Percentiles rank a stretch among this genome's conserved stretches.
These are phyloP conservation scores for Lumbricus terrestris DNA, from an alignment of 2,888 invertebrate genomes.

Conservation along the genomic window DNA sequence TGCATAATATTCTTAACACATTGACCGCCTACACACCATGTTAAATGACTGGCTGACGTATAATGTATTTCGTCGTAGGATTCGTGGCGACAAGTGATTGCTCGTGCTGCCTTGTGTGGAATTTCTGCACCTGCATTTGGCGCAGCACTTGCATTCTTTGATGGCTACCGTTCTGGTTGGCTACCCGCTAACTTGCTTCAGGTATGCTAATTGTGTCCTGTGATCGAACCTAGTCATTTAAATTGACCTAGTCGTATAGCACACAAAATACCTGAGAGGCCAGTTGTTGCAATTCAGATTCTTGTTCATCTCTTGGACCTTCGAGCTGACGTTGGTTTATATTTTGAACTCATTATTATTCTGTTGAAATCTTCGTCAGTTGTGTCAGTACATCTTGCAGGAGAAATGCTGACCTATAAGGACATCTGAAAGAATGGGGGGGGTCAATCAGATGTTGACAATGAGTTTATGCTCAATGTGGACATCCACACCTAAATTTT, in stretches of 20 bases:
- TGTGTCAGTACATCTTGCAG: neutral
- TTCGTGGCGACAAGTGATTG: conserved; percentile 66
- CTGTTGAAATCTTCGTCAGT: too few species aligned
- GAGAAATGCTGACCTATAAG: neutral
- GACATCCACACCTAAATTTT: too few species aligned
- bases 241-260: neutral
- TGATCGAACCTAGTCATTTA: neutral
- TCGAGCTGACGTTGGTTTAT: too few species aligned
- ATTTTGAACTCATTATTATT: too few species aligned
- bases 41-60: too few species aligned
- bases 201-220: conserved; percentile 59
- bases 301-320: too few species aligned
- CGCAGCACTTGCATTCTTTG: conserved; percentile 93
- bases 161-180: conserved; percentile 82
- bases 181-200: conserved; percentile 94
- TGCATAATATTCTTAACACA: neutral
- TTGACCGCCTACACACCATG: too few species aligned
- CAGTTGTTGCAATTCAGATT: too few species aligned
- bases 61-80: conserved; percentile 22
- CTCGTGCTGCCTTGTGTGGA: conserved; percentile 69
- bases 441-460: too few species aligned
- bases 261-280: too few species aligned
- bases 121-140: conserved; percentile 90
- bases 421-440: too few species aligned
- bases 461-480: too few species aligned